A percentile compares a stretch with the other conserved stretches of the same genome.
Evolutionary conservation across 2,113 vertebrate species (phyloP).

Genomic region (Isichthys henryi): DNA sequence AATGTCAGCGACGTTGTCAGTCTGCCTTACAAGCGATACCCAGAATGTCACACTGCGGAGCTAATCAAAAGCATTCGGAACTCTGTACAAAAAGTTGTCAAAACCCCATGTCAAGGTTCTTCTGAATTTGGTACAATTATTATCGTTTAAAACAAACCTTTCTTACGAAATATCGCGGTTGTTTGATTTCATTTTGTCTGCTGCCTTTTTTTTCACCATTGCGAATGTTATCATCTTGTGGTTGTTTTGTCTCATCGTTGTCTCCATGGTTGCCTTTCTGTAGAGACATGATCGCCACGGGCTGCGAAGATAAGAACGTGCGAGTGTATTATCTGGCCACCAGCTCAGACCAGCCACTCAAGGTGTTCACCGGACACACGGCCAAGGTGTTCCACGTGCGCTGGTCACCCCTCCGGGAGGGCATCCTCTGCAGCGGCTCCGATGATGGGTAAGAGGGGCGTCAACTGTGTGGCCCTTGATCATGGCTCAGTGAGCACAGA

Average conservation of each 20-base stretch:
- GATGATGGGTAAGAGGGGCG: constrained; percentile 75
- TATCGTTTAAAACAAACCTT: background rate
- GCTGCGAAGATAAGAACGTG: constrained; percentile 93
- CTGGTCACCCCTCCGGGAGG: constrained; percentile 93
- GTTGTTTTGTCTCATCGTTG: background rate
- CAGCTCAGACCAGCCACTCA: constrained; percentile 89
- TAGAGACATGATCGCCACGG: constrained; percentile 98
- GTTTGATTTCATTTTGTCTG: background rate
- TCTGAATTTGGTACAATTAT: background rate
- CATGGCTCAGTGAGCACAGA: background rate
- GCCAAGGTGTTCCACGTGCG: constrained; percentile 94
- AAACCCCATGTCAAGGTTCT: background rate
- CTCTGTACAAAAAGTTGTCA: background rate
- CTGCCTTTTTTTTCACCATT: background rate
- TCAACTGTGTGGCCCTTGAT: background rate
- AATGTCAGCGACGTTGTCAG: background rate
- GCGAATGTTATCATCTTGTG: background rate
- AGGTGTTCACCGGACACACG: constrained; percentile 85
- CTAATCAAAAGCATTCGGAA: background rate
- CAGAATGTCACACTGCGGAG: background rate
- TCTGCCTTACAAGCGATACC: background rate
- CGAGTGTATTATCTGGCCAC: constrained; percentile 95
- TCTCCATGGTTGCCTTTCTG: background rate
- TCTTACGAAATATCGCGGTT: background rate
- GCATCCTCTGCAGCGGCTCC: constrained; percentile 94